Conservation (phyloP, 2,113 vertebrate species). For the Puffinus mauretanicus region DNA sequence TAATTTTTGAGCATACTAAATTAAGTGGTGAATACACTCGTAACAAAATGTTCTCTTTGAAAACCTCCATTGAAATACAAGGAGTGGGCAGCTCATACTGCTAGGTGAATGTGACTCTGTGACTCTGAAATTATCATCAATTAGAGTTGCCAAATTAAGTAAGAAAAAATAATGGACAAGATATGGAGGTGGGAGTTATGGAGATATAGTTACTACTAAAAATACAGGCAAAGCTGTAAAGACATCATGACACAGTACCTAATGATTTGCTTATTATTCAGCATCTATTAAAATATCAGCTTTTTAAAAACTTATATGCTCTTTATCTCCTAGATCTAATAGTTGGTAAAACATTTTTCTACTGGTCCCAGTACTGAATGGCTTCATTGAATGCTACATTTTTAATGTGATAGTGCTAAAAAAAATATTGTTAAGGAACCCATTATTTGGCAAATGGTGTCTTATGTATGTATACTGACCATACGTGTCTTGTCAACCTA, state of each 20-base stretch:
- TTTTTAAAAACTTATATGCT: background rate
- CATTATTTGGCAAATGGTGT: background rate
- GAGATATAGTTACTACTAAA: slow-evolving; percentile 53
- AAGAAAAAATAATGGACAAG: slow-evolving; percentile 51
- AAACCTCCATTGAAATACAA: slow-evolving; percentile 17
- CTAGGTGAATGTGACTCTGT: background rate
- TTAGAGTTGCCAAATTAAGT: slow-evolving; percentile 56
- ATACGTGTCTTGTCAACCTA: background rate
- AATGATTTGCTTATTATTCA: slow-evolving; percentile 47
- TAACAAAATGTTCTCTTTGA: slow-evolving; percentile 41
- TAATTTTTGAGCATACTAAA: background rate
- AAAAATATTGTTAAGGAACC: background rate
- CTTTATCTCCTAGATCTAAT: background rate
- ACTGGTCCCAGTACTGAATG: background rate
- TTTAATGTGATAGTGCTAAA: background rate
- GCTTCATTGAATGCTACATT: background rate
- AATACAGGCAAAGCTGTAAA: slow-evolving; percentile 50
- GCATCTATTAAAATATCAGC: slow-evolving; percentile 22
- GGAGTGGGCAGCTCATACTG: slow-evolving; percentile 1
- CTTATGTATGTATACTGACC: background rate
- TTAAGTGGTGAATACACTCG: slow-evolving; percentile 13
- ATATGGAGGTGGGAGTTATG: slow-evolving; percentile 15
- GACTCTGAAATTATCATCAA: slow-evolving; percentile 30
- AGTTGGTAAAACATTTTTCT: background rate
- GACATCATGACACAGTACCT: slow-evolving; percentile 32